Evolutionary conservation across 2,113 vertebrate species (phyloP).

Genomic region (Orthonyx spaldingii): DNA sequence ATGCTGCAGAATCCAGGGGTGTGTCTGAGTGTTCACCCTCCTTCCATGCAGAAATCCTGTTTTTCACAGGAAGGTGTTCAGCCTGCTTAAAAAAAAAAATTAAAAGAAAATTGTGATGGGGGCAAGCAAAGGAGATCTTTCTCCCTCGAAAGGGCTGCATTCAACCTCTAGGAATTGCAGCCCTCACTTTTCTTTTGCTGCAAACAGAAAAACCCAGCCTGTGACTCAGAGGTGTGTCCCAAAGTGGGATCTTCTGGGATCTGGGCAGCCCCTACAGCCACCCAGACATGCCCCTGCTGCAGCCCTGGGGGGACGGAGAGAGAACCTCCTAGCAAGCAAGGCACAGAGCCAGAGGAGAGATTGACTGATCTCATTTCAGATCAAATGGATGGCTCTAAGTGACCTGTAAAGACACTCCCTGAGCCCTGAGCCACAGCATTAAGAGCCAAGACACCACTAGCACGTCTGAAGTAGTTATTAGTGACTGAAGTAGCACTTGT

Average conservation of each 20-base stretch:
- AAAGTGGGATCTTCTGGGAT: not conserved
- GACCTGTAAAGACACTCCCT: constrained; percentile 72
- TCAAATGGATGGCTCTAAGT: constrained; percentile 75
- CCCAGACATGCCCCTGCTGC: not conserved
- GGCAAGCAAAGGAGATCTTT: not conserved
- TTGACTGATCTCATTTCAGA: constrained; percentile 67
- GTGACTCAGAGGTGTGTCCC: not conserved
- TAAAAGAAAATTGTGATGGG: not conserved
- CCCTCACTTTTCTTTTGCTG: not conserved
- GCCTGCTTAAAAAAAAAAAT: not conserved
- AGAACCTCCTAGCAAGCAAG: not conserved
- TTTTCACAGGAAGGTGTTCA: not conserved
- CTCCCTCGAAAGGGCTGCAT: not conserved
- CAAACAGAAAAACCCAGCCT: not conserved
- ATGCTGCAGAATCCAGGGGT: not conserved
- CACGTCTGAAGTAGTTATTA: constrained; percentile 76
- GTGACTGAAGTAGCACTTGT: constrained; percentile 70
- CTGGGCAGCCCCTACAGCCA: not conserved
- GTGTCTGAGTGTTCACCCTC: not conserved
- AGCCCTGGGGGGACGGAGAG: constrained; percentile 1
- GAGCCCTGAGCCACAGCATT: constrained; percentile 67
- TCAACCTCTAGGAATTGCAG: not conserved
- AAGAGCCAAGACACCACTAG: constrained; percentile 61
- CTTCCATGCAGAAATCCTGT: not conserved
- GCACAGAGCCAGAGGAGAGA: constrained; percentile 40